Evolutionary conservation across 64 coral and sea anemone species (phyloP), one percentile per base, ranked within the genome.

Genomic region (Orbicella faveolata): DNA sequence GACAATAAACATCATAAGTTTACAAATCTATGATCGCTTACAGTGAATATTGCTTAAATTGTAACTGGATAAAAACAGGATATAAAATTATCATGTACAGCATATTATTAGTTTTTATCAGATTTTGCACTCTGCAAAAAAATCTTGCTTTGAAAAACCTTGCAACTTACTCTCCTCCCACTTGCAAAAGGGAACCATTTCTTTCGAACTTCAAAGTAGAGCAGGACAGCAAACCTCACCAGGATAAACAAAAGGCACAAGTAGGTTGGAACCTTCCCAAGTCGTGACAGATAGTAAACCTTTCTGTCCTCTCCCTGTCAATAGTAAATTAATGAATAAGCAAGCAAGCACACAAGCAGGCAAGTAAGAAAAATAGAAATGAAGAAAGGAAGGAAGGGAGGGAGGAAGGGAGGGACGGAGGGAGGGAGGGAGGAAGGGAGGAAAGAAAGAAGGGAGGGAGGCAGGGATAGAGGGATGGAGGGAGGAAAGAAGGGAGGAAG

Each of bases 181-280:
- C 78, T 61, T 26, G 19, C 33, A 53, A 63, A 68, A 4, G 34
- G 13, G 36, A 51, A 83, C 61, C 81, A 83, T n/a, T 80, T 52
- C 9, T 62, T 61, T 33, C 23, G 52, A 11, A 80, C 78, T 15
- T 80, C 52, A n/a, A 61, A 11, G 36, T 16, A 66, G 14, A 83
- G 34, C 8, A 83, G 63, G 19, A 83, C 61, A 44, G 19, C 81
- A 39, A 83, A 83, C 34, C 61, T 66, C 16, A 69, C 35, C 62
- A 39, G 3, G 19, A 83, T 67, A 39, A 83, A 83, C 9, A 39
- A 11, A 41, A 83, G 35, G 81, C 81, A 83, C 17, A 66, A n/a
- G 63, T 63, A 35, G 61, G 18, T 48, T 12, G 81, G 81, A 67
- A 67, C 33, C 4, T 10, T 0, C 10, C 8, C 34, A 4, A 83